Conservation (phyloP, 53 echinoderm and acorn worm species). For the Paelopatides confundens region DNA sequence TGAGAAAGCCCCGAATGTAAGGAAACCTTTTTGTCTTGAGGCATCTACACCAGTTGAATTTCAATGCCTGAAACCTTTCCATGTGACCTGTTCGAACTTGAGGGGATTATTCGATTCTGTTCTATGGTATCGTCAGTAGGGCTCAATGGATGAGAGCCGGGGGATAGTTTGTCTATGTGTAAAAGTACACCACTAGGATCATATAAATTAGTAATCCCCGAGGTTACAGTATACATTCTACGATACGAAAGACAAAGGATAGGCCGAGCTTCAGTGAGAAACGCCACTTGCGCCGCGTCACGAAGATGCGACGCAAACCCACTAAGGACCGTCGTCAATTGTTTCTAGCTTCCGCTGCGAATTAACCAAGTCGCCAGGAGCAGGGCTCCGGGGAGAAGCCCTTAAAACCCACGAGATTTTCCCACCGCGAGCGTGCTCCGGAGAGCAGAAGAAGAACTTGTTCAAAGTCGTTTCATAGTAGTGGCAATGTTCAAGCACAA, state of each 20-base stretch:
- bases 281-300: conserved; percentile 25
- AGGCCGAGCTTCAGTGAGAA: conserved; percentile 29
- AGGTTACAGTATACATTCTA: conserved; percentile 39
- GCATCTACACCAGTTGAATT: conserved; percentile 32
- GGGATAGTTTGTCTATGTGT: conserved; percentile 14
- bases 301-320: conserved; percentile 14
- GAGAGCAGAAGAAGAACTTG: neutral
- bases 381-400: conserved; percentile 35
- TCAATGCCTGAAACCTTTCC: conserved; percentile 42
- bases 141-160: conserved; percentile 28
- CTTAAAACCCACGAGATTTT: conserved; percentile 47
- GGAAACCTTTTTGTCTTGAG: conserved; percentile 45
- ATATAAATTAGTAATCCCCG: conserved; percentile 44
- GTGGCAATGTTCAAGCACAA: too few species aligned
- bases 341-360: conserved; percentile 38
- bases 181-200: conserved; percentile 34
- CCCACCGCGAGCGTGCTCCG: conserved; percentile 41
- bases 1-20: conserved; percentile 37
- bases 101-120: conserved; percentile 8
- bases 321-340: conserved; percentile 14
- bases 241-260: neutral
- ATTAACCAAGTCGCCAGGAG: conserved; percentile 30
- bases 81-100: conserved; percentile 35
- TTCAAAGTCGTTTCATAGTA: neutral
- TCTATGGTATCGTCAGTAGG: conserved; percentile 15